Evolutionary conservation across 2,888 invertebrate species (phyloP), one percentile per base, ranked within the genome.

Genomic region (Macrophya alboannulata): DNA sequence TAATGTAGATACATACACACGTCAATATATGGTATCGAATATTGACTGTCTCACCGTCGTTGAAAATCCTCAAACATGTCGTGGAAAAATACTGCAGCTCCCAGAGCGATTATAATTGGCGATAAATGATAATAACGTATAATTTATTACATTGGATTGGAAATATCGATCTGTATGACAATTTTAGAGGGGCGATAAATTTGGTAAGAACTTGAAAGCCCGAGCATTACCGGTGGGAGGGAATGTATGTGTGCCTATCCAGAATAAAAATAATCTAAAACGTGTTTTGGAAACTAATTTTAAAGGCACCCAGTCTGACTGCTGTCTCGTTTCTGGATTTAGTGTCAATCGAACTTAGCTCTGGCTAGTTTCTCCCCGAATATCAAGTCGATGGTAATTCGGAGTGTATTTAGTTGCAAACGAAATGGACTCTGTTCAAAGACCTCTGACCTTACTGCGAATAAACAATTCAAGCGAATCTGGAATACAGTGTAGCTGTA

Each of bases 361-460:
- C 9, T 21, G 68, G 59, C 21, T 81, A 31, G 83, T 45, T 62
- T 31, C 65, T 68, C 51, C 4, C 31, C 48, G 71, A 71, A 83
- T 83, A 48, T 68, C 65, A 65, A 83, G 40, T 71, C 83, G 17
- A 83, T 83, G 83, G 68, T 81, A 81, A 81, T 81, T 43, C 81
- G 43, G 12, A 81, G 81, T 81, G n/a, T 68, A 25, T 62, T 68
- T 65, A 25, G 65, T 43, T 82, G 68, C 68, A 25, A 48, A 71
- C 37, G 83, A 71, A 83, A 68, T 62, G 43, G 25, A 55, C 31
- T 4, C 8, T 77, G 37, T 9, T 10, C 45, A 9, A 74, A 55
- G 55, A 31, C 62, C 55, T 59, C n/a, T n/a, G 55, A n/a, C 62
- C 43, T 12, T n/a, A 37, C 10, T n/a, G 21, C 12, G 21, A 62